Evolutionary conservation across 2,797 vertebrate genomes (phyloP), one percentile per base, ranked within the genome.

Genomic region (Lemur catta): DNA sequence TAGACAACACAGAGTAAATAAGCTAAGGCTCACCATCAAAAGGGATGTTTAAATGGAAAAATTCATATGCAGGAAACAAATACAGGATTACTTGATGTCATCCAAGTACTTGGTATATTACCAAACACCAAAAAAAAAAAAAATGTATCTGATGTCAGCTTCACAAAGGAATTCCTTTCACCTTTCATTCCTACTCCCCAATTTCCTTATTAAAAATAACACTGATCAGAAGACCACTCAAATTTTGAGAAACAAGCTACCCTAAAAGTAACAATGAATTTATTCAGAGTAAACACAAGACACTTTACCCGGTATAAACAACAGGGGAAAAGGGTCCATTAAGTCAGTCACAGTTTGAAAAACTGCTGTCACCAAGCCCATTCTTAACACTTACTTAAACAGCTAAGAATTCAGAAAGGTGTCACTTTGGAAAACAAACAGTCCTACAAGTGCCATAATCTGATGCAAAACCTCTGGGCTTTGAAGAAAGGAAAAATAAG

Each of bases 401-500:
- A 98, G 94, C 97, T 97, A 98, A 98, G 98, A 98, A 97, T 93
- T 93, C 94, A 97, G 93, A 98, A 95, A 98, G 97, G 98, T 98
- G 98, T 97, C 97, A 94, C 96, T 97, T 93, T 93, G 59, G 89
- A 98, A 98, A 91, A 98, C 93, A 98, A 98, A 98, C 98, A 98
- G 97, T 96, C 96, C 97, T 95, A 96, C 50, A 97, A 94, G 96
- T 97, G 67, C 80, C 90, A 93, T 72, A 94, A 98, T 98, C 98
- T 98, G 98, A 99, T 98, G 98, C 97, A 98, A 98, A 98, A 98
- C 98, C 98, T 98, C 97, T 97, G 98, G 98, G 98, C 98, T 98
- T 98, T 98, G 97, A 97, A 97, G 95, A 95, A 98, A 98, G 78
- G 98, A 96, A 98, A 98, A 99, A 98, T 96, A 98, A 98, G 98